Base-by-base conservation (phyloP, 2,797 vertebrate species). In the Champsocephalus gunnari region DNA sequence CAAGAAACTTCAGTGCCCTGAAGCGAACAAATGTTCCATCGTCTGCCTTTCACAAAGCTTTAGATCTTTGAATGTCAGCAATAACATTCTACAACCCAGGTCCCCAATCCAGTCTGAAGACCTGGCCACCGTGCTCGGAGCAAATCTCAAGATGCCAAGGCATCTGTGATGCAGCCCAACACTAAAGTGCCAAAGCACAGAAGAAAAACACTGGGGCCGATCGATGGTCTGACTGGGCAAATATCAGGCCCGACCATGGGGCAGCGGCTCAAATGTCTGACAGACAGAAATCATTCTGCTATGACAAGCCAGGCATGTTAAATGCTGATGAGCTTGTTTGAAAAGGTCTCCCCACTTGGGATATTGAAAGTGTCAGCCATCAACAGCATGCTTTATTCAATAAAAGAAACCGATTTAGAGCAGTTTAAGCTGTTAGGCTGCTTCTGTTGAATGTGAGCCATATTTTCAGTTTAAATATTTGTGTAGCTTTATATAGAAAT, bases 11-110 rank as follows among this genome's bases (percentile, higher is more conserved):
- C 47, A 64, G 87, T 88, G 88, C 90, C 93, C 92, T 77, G 80
- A 58, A 92, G 94, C 93, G 89, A 94, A 94, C 93, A 93, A 93
- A 92, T 93, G 93, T 87, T 88, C 89, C 88, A 87, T 91, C 83
- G 77, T 88, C 91, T 92, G 90, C 72, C 86, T 86, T 87, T 92
- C 84, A 74, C 87, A 81, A 92, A 87, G 87, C 87, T 89, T 93
- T 84, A 92, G 89, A 93, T 92, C 85, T 82, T 75, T 58, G 90
- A 95, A 94, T 94, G 93, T 94, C 94, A 95, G 88, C 89, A 85
- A 79, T 84, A 90, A 87, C 84, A 91, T 87, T 80, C 73, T 71
- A 80, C 78, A 49, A 56, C 65, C 70, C 59, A 67, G 49, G 72
- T 69, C 73, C 82, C 76, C 73, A 71, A 64, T 64, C 78, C 77